These are phyloP conservation scores for Drosophila ustulata DNA, from an alignment of 2,888 invertebrate species.

Conservation along the genomic window DNA sequence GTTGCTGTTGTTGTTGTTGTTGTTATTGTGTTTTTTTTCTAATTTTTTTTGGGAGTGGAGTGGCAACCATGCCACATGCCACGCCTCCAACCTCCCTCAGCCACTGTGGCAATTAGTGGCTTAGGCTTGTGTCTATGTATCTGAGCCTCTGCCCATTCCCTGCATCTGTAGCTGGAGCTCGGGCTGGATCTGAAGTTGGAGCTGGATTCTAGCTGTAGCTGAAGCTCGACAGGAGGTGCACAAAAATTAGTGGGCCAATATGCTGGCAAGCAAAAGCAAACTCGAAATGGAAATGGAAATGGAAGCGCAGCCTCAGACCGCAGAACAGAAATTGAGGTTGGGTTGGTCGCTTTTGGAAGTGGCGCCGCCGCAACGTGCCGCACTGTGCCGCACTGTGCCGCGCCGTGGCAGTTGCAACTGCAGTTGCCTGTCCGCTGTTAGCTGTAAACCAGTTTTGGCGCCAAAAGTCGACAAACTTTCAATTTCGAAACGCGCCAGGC, in stretches of 20 bases:
- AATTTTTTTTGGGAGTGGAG: slow-evolving; percentile 49
- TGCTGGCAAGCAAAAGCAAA: slow-evolving; percentile 33
- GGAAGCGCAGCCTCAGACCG: slow-evolving; percentile 29
- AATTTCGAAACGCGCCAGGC: slow-evolving; percentile 65
- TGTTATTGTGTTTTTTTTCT: slow-evolving; percentile 6
- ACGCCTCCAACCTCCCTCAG: slow-evolving; percentile 37
- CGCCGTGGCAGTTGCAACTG: slow-evolving; percentile 13
- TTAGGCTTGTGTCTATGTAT: slow-evolving; percentile 22
- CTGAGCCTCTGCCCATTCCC: background rate
- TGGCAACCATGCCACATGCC: slow-evolving; percentile 33
- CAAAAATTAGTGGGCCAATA: slow-evolving; percentile 51
- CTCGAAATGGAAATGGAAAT: slow-evolving; percentile 21
- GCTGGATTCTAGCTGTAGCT: background rate
- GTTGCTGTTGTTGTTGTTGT: background rate
- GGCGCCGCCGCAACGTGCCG: slow-evolving; percentile 3
- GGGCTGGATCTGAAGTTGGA: slow-evolving; percentile 2
- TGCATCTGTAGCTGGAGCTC: background rate
- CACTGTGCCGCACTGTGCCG: background rate
- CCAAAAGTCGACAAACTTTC: slow-evolving; percentile 69
- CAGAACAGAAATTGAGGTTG: slow-evolving; percentile 62
- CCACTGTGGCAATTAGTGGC: slow-evolving; percentile 53
- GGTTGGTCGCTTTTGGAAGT: slow-evolving; percentile 34
- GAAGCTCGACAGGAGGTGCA: slow-evolving; percentile 49
- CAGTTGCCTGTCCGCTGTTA: slow-evolving; percentile 14
- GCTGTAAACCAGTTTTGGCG: slow-evolving; percentile 67